Base-by-base conservation (phyloP, 1,140 invertebrate species). In the Trypoxylus dichotomus region DNA sequence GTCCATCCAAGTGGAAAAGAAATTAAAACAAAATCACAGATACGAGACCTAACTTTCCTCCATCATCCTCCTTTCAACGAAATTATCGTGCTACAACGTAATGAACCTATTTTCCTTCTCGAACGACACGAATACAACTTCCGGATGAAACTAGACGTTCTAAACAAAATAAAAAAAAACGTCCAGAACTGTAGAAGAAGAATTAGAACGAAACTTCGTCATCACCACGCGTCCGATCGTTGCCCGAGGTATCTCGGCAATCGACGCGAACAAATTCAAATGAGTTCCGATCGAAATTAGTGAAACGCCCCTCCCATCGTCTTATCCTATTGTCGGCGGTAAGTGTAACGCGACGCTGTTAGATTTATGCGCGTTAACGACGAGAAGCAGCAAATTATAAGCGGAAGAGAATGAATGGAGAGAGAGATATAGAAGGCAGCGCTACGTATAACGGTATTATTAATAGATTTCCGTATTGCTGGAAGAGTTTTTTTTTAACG, bases 401-500 rank as follows among this genome's bases (percentile, higher is more conserved):
- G 47, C 47, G 19, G 15, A 19, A n/a, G 6, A 19, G 47, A 54
- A 54, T 27, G 24, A 29, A 24, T 24, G 24, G 13, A 19, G n/a
- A n/a, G 32, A 68, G 11, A 13, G 60, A 25, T 68, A 68, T 25
- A 37, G 32, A 37, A 7, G 10, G 32, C n/a, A 37, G 32, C 10
- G 5, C 32, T 8, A 5, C 32, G 32, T 37, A 5, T 37, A 68
- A 68, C 60, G 60, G 60, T 68, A 68, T 68, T 68, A 68, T 68
- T 68, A 68, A 68, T 68, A 68, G 60, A 68, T 68, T 24, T 68
- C 60, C 60, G 60, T 68, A 24, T 68, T 68, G 60, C 60, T 25
- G 60, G 60, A 68, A 68, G 60, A 54, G 19, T 5, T 19, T 19
- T 15, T 60, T 60, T 68, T 68, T 68, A 29, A 24, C 60, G 27